Evolutionary conservation across 2,797 vertebrate species (phyloP).

Genomic region (Acomys russatus): DNA sequence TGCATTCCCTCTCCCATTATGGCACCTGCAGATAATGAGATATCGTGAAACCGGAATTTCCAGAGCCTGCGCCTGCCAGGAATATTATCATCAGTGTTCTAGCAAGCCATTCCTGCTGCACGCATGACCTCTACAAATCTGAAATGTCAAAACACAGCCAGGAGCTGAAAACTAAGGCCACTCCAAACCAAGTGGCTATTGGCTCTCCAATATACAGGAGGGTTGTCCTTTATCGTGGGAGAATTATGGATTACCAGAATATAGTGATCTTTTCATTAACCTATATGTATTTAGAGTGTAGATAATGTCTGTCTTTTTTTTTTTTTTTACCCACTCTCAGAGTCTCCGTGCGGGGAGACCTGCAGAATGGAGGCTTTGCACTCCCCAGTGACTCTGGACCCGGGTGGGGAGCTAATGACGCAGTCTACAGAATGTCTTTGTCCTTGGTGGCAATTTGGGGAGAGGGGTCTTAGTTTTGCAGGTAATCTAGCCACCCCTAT

Average conservation of each 20-base stretch:
- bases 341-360: constrained; percentile 15
- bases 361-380: not conserved
- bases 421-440: not conserved
- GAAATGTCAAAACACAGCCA: constrained; percentile 88
- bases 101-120: constrained; percentile 86
- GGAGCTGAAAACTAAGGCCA: constrained; percentile 86
- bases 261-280: constrained; percentile 82
- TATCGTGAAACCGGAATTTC: constrained; percentile 86
- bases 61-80: constrained; percentile 87
- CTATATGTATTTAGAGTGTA: constrained; percentile 84
- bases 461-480: not conserved
- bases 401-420: not conserved
- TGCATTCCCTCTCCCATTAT: constrained; percentile 86
- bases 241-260: constrained; percentile 80
- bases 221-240: constrained; percentile 82
- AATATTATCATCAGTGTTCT: constrained; percentile 87
- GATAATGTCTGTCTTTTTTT: constrained; percentile 79
- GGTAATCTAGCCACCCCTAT: not conserved
- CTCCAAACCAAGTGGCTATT: constrained; percentile 84
- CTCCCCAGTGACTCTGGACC: not conserved
- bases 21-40: constrained; percentile 89
- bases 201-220: constrained; percentile 77
- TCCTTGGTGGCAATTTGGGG: not conserved
- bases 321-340: constrained; percentile 18
- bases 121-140: constrained; percentile 87